Base-by-base conservation (phyloP, 2,113 vertebrate species). In the Galbula dea region DNA sequence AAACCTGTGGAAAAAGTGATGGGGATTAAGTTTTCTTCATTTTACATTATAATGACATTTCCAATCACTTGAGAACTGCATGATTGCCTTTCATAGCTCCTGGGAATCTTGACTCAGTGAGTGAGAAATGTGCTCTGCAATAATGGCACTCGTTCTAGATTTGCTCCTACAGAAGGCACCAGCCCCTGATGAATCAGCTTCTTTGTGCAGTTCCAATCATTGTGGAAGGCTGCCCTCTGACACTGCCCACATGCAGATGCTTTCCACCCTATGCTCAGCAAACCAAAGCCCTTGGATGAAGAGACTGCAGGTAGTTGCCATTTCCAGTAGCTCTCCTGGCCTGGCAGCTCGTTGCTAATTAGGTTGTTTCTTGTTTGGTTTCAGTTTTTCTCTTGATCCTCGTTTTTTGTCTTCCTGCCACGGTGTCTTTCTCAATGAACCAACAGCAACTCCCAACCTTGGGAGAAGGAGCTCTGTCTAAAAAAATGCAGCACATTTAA, bases 11-110 rank as follows among this genome's bases (percentile, higher is more conserved):
- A 85, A 89, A 89, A 95, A 93, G 55, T 89, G 69, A 81, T 12
- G 17, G 55, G 79, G 79, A 93, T 89, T 90, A 93, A 76, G 86
- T 95, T 93, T 94, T 93, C 72, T 95, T 83, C 90, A 76, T 91
- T 96, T 96, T 80, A 89, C 85, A 80, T 91, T 94, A 58, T 83
- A 96, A 95, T 83, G 82, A 90, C 75, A 80, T 91, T 92, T 93
- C 85, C 82, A 92, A 85, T 94, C 92, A 89, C 89, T 93, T 73
- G 79, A 93, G 85, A 91, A 69, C 37, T 0, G 36, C 78, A 89
- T 93, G 89, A 94, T 88, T 96, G 88, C 88, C 75, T 91, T 95
- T 91, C 88, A 69, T 62, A 85, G 55, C 92, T 91, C 89, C 71
- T 92, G 82, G 95, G 95, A 96, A 92, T 87, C 89, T 82, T 73